phyloP scores from a whole-genome alignment of 1,140 invertebrate species.

The Drosophila tsacasi region DNA sequence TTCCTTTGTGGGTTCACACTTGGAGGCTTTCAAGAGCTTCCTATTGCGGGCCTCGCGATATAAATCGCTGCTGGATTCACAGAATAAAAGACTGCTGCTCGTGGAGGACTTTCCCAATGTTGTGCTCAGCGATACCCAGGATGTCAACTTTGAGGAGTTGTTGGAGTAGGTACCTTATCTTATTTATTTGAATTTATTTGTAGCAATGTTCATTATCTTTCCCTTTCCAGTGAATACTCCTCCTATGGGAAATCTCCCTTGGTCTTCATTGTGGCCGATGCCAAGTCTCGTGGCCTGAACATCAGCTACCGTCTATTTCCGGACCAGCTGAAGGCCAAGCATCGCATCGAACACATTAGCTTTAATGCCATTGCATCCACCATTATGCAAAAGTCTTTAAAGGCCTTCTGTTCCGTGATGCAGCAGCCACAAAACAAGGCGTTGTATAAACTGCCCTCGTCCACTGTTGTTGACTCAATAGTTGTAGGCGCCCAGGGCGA shows the following conservation, averaged over 20 bases:
- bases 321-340: conserved; percentile 87
- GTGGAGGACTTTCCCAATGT: conserved; percentile 92
- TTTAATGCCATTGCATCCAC: conserved; percentile 89
- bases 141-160: conserved; percentile 87
- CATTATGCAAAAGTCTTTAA: conserved; percentile 89
- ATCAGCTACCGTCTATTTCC: conserved; percentile 88
- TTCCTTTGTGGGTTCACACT: conserved; percentile 87
- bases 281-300: conserved; percentile 87
- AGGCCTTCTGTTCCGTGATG: conserved; percentile 87
- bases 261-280: conserved; percentile 90
- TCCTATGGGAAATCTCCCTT: conserved; percentile 88
- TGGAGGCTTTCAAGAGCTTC: conserved; percentile 89
- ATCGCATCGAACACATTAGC: conserved; percentile 88
- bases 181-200: background rate
- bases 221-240: conserved; percentile 86
- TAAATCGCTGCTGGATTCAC: conserved; percentile 87
- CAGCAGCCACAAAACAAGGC: conserved; percentile 76
- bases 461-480: conserved; percentile 88
- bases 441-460: conserved; percentile 86
- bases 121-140: conserved; percentile 86
- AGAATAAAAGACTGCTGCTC: conserved; percentile 87
- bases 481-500: conserved; percentile 89
- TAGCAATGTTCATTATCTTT: background rate
- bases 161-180: conserved; percentile 87
- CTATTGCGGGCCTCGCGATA: conserved; percentile 89